Evolutionary conservation across 1,140 invertebrate genomes (phyloP).

Genomic region (Ceratina calcarata): DNA sequence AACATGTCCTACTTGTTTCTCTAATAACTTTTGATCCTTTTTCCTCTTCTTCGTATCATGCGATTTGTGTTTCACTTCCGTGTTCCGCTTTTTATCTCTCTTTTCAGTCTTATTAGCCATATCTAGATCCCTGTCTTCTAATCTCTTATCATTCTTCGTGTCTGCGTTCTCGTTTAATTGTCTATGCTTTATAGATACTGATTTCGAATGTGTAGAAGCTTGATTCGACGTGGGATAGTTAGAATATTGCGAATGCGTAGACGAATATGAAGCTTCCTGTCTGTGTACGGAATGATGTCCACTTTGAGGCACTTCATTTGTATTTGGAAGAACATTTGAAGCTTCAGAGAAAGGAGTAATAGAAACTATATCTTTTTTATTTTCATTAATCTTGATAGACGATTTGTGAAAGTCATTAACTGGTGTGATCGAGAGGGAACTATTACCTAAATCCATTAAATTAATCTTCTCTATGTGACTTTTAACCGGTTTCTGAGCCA

Average conservation of each 20-base stretch:
- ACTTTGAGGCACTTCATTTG: slow-evolving; percentile 56
- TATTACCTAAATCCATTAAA: slow-evolving; percentile 70
- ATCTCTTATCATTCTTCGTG: slow-evolving; percentile 51
- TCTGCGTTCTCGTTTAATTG: slow-evolving; percentile 63
- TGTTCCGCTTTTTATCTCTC: slow-evolving; percentile 71
- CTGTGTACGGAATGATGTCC: slow-evolving; percentile 61
- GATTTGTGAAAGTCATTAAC: slow-evolving; percentile 74
- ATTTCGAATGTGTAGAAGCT: slow-evolving; percentile 40
- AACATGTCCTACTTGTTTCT: slow-evolving; percentile 53
- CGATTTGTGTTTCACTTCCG: slow-evolving; percentile 69
- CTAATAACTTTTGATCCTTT: slow-evolving; percentile 65
- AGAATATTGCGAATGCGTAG: slow-evolving; percentile 43
- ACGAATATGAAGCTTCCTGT: slow-evolving; percentile 55
- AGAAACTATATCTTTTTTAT: slow-evolving; percentile 75
- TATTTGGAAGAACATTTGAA: slow-evolving; percentile 45
- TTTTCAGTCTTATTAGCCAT: slow-evolving; percentile 63
- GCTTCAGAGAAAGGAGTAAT: slow-evolving; percentile 72
- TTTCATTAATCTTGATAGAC: slow-evolving; percentile 61
- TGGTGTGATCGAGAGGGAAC: slow-evolving; percentile 75
- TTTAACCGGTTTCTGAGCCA: slow-evolving; percentile 69
- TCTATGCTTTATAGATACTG: slow-evolving; percentile 65
- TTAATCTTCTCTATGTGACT: slow-evolving; percentile 70
- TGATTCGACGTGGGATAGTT: slow-evolving; percentile 38
- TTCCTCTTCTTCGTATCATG: slow-evolving; percentile 68
- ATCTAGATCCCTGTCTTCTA: slow-evolving; percentile 50